Base-by-base conservation (phyloP, 2,797 vertebrate genomes). In the Platyrinchus mystaceus region DNA sequence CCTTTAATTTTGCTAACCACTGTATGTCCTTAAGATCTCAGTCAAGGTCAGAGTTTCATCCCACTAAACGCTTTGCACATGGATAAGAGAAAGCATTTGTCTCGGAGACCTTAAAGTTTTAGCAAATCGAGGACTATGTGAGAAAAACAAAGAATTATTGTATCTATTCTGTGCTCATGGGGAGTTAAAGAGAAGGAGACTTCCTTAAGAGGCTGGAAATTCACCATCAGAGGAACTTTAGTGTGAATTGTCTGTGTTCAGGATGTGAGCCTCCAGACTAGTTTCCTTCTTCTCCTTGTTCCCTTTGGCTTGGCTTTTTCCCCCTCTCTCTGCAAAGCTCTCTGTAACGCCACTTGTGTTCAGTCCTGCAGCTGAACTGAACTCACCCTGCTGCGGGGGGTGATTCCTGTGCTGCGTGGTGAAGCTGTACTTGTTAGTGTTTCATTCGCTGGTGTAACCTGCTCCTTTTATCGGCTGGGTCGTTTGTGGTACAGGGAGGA, bases 191-290 rank as follows among this genome's bases (percentile, higher is more conserved):
- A 75, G 73, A 84, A 41, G 47, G 69, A 78, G 63, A 60, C 60
- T 96, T 85, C 56, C 50, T 73, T 36, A 77, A 71, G 58, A 52
- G 50, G 26, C 26, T 88, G 76, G 66, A 93, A 90, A 87, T 49
- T 66, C 58, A 6, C 58, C 32, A 14, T 55, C 12, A n/a, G 63
- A 74, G 27, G 30, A 84, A 49, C 53, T 94, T 94, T 0, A 3
- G 22, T 81, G 22, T n/a, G 34, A 84, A 27, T 82, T 86, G 44
- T 78, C 16, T 49, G 6, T 63, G 39, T 79, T 83, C 19, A 53
- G 43, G 37, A 44, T 68, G n/a, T 86, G 37, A 53, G 6, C 28
- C 34, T 70, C 49, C 14, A 27, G 47, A 82, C 10, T 13, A 56
- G 19, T 60, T 88, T n/a, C 15, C 11, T 30, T 78, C 15, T 82